phyloP scores from a whole-genome alignment of 2,113 vertebrate genomes.

The Hepsetus odoe region DNA sequence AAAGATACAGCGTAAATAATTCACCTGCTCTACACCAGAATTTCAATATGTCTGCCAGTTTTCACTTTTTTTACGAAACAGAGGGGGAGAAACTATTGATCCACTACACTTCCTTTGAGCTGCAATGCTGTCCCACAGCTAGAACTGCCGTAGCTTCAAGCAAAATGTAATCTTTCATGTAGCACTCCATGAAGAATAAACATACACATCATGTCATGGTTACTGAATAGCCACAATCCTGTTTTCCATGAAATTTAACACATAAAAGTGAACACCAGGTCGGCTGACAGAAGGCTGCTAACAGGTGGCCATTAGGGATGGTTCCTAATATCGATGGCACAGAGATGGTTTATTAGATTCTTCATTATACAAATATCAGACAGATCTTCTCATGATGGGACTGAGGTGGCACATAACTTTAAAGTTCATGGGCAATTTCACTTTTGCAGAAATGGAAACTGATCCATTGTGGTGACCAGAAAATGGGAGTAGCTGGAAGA shows the following conservation, averaged over 20 bases:
- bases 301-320: constrained; percentile 14
- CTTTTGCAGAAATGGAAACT: too few species aligned
- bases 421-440: too few species aligned
- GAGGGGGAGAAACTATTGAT: constrained; percentile 64
- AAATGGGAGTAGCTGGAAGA: too few species aligned
- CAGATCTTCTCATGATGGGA: background rate
- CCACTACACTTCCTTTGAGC: constrained; percentile 50
- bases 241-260: background rate
- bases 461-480: too few species aligned
- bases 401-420: too few species aligned
- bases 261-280: background rate
- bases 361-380: background rate
- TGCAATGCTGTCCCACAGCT: constrained; percentile 2
- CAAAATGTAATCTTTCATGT: constrained; percentile 35
- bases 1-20: constrained; percentile 68
- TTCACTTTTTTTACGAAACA: constrained; percentile 51
- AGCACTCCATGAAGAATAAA: background rate
- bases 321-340: constrained; percentile 18
- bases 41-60: constrained; percentile 69
- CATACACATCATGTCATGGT: background rate
- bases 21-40: constrained; percentile 66
- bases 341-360: constrained; percentile 3
- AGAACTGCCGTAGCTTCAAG: constrained; percentile 15
- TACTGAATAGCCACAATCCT: background rate
- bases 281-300: background rate